Conservation (phyloP, 2,888 invertebrate species). For the Andrena flavipes region DNA sequence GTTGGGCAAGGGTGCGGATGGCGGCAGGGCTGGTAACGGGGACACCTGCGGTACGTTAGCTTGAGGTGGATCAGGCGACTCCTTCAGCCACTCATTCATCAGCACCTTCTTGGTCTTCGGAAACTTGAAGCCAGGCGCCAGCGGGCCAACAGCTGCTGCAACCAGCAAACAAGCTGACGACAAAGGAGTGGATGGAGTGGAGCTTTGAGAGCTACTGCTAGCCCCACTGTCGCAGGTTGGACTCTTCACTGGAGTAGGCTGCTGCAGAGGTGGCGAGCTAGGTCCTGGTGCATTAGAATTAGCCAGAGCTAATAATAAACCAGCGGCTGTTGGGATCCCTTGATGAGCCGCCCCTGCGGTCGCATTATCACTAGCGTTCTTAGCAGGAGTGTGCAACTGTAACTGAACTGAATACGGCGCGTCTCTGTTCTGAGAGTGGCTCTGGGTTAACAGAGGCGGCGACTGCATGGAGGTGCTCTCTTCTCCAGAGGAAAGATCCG, state of each 20-base stretch:
- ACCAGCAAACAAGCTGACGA: slow-evolving; percentile 93
- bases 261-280: slow-evolving; percentile 77
- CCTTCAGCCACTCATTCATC: slow-evolving; percentile 96
- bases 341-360: slow-evolving; percentile 60
- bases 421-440: slow-evolving; percentile 74
- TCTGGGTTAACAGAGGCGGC: slow-evolving; percentile 84
- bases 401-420: slow-evolving; percentile 68
- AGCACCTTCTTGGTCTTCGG: slow-evolving; percentile 96
- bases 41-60: slow-evolving; percentile 69
- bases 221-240: slow-evolving; percentile 84
- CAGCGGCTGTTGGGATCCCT: slow-evolving; percentile 86
- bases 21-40: slow-evolving; percentile 63
- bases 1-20: slow-evolving; percentile 54
- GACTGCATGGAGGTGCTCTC: slow-evolving; percentile 88
- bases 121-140: slow-evolving; percentile 94
- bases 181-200: slow-evolving; percentile 87
- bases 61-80: slow-evolving; percentile 87
- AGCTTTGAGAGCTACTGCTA: slow-evolving; percentile 85
- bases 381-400: slow-evolving; percentile 76
- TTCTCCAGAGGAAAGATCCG: slow-evolving; percentile 91
- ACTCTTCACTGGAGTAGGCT: slow-evolving; percentile 82
- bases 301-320: slow-evolving; percentile 87
- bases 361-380: slow-evolving; percentile 55
- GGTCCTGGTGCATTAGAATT: slow-evolving; percentile 82
- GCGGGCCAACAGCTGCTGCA: slow-evolving; percentile 93